Conservation (phyloP, 2,797 vertebrate genomes). For the Neosilurus mollespiculum region DNA sequence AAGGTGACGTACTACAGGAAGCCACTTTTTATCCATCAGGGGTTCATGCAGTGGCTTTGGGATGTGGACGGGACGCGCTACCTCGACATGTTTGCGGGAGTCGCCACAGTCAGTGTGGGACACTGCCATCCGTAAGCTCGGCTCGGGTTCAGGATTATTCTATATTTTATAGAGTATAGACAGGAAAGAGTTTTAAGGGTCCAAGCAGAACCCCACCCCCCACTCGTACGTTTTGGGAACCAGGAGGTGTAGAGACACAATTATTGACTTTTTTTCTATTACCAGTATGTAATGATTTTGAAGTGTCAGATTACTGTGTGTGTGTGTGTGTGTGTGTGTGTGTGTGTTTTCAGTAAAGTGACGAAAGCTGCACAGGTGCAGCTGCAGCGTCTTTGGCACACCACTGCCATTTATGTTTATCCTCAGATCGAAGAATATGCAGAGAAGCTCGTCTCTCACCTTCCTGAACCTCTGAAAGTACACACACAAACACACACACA, state of each 20-base stretch:
- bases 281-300: background rate
- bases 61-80: slow-evolving; percentile 86
- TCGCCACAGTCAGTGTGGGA: slow-evolving; percentile 88
- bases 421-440: slow-evolving; percentile 83
- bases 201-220: background rate
- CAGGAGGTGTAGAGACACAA: background rate
- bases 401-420: slow-evolving; percentile 80
- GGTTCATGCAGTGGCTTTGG: slow-evolving; percentile 94
- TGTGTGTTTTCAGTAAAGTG: slow-evolving; percentile 76
- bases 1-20: slow-evolving; percentile 79
- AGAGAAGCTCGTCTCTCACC: slow-evolving; percentile 80
- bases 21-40: slow-evolving; percentile 88
- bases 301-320: background rate
- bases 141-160: background rate
- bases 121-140: slow-evolving; percentile 92
- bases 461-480: slow-evolving; percentile 94
- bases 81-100: slow-evolving; percentile 90
- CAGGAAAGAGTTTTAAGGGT: background rate
- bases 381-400: slow-evolving; percentile 85
- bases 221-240: background rate
- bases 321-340: slow-evolving; percentile 7
- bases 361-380: slow-evolving; percentile 80
- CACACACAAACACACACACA: slow-evolving; percentile 16
- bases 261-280: background rate
- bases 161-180: background rate